Evolutionary conservation across 2,797 vertebrate genomes (phyloP), one percentile per base, ranked within the genome.

Genomic region (Sebastes iracundus): DNA sequence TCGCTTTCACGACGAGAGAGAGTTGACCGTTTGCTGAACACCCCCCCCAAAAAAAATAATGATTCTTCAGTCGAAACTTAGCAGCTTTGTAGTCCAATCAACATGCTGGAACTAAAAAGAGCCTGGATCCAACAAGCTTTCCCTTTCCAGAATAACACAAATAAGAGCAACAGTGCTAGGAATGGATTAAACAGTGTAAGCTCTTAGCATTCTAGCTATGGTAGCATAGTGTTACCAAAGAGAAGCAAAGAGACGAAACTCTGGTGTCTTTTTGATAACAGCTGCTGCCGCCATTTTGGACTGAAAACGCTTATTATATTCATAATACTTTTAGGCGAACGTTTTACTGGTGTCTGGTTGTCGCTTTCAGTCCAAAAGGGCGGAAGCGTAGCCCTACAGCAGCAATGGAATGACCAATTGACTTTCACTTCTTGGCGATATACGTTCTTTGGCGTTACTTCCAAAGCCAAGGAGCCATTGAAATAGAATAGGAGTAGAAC

Each of bases 11-110:
- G 62, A 69, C 42, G 3, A 69, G n/a, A 38, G 61, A 69, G 11
- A 27, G 8, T 2, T 82, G 60, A 84, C 58, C 32, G 11, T 75
- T 78, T 82, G 73, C 53, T 78, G 35, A 82, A 63, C 46, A 42
- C 38, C 11, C 7, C 5, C 32, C 3, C 2, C 23, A 0, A 0
- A 18, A 18, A 49, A n/a, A 20, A 49, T 20, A 1, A 9, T 18
- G 22, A 33, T 16, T 30, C 23, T 55, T 66, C 27, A 23, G 6
- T 22, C 2, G 10, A 20, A 38, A 32, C 49, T 28, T 16, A 35
- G 46, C 49, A 3, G 42, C 25, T 64, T 20, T 62, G n/a, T 6
- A 5, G 20, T 28, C 27, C n/a, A 16, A 68, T n/a, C 46, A 22
- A 12, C 25, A 52, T 20, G n/a, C 30, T 6, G 22, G 16, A 22